Base-by-base conservation (phyloP, 2,113 vertebrate genomes). In the Pangasianodon hypophthalmus region DNA sequence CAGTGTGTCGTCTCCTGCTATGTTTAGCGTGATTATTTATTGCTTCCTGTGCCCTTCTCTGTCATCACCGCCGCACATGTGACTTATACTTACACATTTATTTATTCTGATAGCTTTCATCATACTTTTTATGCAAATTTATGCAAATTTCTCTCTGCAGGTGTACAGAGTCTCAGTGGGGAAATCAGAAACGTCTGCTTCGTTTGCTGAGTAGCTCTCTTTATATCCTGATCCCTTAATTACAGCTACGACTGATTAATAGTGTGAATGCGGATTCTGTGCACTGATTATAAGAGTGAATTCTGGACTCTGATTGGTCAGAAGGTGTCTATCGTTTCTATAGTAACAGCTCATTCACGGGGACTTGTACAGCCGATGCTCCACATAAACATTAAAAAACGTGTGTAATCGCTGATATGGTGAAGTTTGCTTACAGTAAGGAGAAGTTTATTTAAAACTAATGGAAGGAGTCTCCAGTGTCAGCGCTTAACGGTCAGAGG, bases 21-120 rank as follows among this genome's bases (percentile, higher is more conserved):
- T 73, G 29, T 86, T 86, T 73, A 56, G 67, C 29, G 1, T 87
- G 54, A 75, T 75, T 58, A 87, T 80, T 80, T 80, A 32, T n/a
- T 29, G 0, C 54, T 75, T 64, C 32, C n/a, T 18, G 1, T 71
- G 37, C 71, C 9, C 52, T 54, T 13, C 32, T 46, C 85, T 29
- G 50, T 86, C n/a, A 79, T 32, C 41, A 77, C 52, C 21, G 14
- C 52, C 21, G 14, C 32, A 16, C 52, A 60, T 4, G 14, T 14
- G 24, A 52, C 69, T 46, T 46, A 8, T 14, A 80, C 48, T 52
- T n/a, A 29, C 24, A n/a, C 14, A 5, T 80, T 80, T 29, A n/a
- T 48, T 80, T 80, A 16, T 14, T 80, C 46, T 54, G 29, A 52
- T 81, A 6, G n/a, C 14, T 80, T 54, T 32, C 29, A 54, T 18